Conservation (phyloP, 2,888 invertebrate species). For the Rotaria macrura region DNA sequence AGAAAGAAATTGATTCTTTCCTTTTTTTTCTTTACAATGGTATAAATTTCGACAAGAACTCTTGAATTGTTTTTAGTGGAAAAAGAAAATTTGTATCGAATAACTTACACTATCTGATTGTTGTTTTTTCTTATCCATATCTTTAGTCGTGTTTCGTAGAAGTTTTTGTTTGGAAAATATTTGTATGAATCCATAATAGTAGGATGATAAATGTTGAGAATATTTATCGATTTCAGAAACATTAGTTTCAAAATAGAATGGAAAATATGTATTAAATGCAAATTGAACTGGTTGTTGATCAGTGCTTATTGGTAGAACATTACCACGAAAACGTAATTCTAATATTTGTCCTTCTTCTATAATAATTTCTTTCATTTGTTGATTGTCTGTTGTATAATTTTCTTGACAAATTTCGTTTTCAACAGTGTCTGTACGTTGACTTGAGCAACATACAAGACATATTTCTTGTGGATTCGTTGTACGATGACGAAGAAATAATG, state of each 20-base stretch:
- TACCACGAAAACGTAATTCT: background rate
- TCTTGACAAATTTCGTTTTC: background rate
- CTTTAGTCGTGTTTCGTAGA: background rate
- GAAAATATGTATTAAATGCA: constrained; percentile 21
- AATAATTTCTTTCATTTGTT: background rate
- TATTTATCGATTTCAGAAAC: background rate
- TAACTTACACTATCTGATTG: background rate
- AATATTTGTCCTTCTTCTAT: constrained; percentile 9
- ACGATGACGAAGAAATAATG: background rate
- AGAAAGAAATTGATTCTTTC: too few species aligned
- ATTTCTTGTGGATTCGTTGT: background rate
- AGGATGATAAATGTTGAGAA: constrained; percentile 9
- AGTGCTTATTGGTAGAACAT: background rate
- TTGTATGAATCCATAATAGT: background rate
- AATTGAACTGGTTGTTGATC: background rate
- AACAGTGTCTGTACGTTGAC: background rate
- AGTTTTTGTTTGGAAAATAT: background rate
- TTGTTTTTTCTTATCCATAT: background rate
- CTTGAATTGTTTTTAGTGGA: too few species aligned
- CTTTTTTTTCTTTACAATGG: too few species aligned
- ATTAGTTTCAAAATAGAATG: background rate
- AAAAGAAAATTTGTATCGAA: background rate
- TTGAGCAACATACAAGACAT: background rate
- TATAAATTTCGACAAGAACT: too few species aligned
- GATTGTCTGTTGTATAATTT: background rate